These are phyloP conservation scores for Cyrtorhinus lividipennis DNA, from an alignment of 1,140 invertebrate species.

Conservation along the genomic window DNA sequence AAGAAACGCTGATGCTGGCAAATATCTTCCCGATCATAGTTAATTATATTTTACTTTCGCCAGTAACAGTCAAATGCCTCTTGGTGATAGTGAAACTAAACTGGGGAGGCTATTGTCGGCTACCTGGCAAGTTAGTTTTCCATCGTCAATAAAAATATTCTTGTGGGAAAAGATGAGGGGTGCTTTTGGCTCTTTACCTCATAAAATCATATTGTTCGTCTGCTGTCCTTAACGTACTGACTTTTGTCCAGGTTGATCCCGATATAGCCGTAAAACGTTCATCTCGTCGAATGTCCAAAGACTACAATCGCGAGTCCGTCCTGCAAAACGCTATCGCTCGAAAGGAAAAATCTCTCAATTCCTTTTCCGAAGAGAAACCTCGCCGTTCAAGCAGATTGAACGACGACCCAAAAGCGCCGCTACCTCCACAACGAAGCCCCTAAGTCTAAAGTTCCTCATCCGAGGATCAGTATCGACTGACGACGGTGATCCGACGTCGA, in stretches of 20 bases:
- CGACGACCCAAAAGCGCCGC: constrained; percentile 13
- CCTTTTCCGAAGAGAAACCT: constrained; percentile 21
- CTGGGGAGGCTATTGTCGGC: no score
- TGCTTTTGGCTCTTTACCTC: no score
- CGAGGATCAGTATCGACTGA: neutral
- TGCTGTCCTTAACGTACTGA: no score
- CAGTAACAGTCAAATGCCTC: no score
- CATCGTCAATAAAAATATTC: no score
- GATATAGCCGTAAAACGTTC: constrained; percentile 25
- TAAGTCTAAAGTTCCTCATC: neutral
- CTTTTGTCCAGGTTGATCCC: neutral
- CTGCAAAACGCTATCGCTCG: constrained; percentile 29
- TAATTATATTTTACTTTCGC: no score
- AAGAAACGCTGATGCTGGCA: no score
- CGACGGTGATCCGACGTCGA: neutral
- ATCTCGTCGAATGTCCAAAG: constrained; percentile 27
- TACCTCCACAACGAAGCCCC: neutral
- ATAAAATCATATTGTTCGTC: no score
- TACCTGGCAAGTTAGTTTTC: no score
- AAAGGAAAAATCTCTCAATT: constrained; percentile 30
- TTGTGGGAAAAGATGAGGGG: no score
- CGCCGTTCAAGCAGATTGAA: constrained; percentile 18
- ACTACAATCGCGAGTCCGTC: constrained; percentile 27
- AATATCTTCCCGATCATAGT: no score
- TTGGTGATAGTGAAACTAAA: no score